Evolutionary conservation across 2,797 vertebrate genomes (phyloP), one percentile per base, ranked within the genome.

Genomic region (Hydrocynus forskahlii): DNA sequence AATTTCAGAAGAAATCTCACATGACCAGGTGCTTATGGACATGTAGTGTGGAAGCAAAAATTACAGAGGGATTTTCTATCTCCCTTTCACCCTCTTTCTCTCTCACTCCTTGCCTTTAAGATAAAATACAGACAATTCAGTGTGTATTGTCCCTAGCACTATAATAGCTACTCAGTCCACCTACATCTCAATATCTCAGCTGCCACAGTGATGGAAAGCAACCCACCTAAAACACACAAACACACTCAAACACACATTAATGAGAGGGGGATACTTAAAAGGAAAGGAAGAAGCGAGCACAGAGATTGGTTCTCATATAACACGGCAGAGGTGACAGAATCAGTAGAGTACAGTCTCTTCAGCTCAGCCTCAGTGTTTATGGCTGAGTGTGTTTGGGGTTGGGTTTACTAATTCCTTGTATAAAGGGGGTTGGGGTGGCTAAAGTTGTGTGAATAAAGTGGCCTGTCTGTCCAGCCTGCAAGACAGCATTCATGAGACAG

Each of bases 401-500:
- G 80, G 50, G 67, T 66, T 23, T 73, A 17, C 17, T 43, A 52
- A 57, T 40, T 29, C 38, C 40, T 62, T 35, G 71, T 16, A 59
- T 75, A 83, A 78, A 79, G n/a, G 73, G 71, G 43, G 29, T 43
- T 82, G 45, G 69, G 69, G 80, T 60, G 81, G 70, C 68, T 54
- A 62, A 50, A 68, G 71, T 57, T 80, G 66, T 63, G 79, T 84
- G 83, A 84, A 84, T 81, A 66, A 78, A 57, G 70, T 64, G 35
- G 83, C 71, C 79, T 84, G 83, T 84, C 83, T 78, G 71, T 68
- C 23, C 23, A 71, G 67, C 45, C 71, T 78, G 76, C 79, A 83
- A 75, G 74, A 81, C 83, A 75, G 83, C 79, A 84, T 84, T 84
- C 83, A 84, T 81, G 75, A 81, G 69, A 70, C 79, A 68, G 55